phyloP scores from a whole-genome alignment of 2,113 vertebrate species.

The Eidolon helvum region DNA sequence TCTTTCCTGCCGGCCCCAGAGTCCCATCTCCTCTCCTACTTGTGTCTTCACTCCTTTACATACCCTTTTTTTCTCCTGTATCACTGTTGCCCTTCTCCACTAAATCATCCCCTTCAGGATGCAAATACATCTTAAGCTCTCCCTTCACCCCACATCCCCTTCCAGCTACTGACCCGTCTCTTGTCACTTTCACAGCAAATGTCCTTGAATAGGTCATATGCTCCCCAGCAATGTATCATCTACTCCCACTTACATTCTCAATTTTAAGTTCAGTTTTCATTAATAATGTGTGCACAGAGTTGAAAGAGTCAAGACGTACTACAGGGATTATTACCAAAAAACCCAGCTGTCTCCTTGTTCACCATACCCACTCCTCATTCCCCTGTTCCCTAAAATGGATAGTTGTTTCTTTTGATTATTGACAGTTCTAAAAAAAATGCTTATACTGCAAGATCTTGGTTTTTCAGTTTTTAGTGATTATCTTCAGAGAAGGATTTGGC shows the following conservation, averaged over 20 bases:
- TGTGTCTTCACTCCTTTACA: not conserved
- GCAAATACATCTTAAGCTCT: not conserved
- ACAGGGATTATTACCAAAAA: not conserved
- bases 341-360: not conserved
- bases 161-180: not conserved
- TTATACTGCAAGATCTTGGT: not conserved
- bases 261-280: not conserved
- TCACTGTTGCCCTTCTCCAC: not conserved
- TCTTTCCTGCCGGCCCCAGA: not conserved
- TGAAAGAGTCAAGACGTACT: not conserved
- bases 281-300: not conserved
- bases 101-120: rapidly evolving
- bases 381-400: not conserved
- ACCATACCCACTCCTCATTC: not conserved
- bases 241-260: not conserved
- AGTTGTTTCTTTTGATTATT: not conserved
- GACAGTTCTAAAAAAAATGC: not conserved
- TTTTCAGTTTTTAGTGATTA: not conserved
- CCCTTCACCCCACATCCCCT: not conserved
- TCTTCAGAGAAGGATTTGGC: not conserved
- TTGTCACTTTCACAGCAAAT: not conserved
- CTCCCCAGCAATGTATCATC: not conserved
- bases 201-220: not conserved
- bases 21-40: not conserved
- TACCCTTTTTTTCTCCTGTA: not conserved